These are phyloP conservation scores for Pseudolaguvia tuberculata DNA, from an alignment of 2,113 vertebrate species.

Conservation along the genomic window DNA sequence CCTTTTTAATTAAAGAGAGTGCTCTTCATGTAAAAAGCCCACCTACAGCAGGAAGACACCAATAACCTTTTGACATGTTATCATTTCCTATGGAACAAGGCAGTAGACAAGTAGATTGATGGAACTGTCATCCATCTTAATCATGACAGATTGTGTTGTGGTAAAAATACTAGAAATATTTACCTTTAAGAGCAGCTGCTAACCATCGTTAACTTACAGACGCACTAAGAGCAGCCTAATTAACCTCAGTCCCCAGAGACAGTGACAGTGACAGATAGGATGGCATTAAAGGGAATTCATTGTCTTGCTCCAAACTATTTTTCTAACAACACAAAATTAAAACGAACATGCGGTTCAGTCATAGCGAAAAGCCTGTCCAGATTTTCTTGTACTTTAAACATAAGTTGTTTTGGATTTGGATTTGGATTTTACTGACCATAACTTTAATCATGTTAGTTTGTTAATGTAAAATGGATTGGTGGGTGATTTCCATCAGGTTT, in stretches of 20 bases:
- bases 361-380: background rate
- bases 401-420: background rate
- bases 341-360: background rate
- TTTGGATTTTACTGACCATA: background rate
- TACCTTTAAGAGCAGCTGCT: constrained; percentile 16
- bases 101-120: constrained; percentile 2
- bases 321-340: background rate
- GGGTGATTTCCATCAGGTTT: too few relatives aligned
- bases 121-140: constrained; percentile 4
- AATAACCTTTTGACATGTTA: constrained; percentile 22
- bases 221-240: constrained; percentile 11
- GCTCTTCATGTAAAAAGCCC: background rate
- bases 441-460: too few relatives aligned
- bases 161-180: constrained; percentile 18
- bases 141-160: constrained; percentile 27
- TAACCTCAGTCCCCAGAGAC: constrained; percentile 8
- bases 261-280: constrained; percentile 25
- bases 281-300: constrained; percentile 27
- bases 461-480: too few relatives aligned
- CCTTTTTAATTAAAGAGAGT: constrained; percentile 32
- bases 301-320: constrained; percentile 19
- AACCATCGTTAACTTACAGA: constrained; percentile 18
- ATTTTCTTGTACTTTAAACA: background rate
- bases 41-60: constrained; percentile 3
- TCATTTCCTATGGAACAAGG: background rate